Base-by-base conservation (phyloP, 2,888 invertebrate species). In the Caenorhabditis sinica region DNA sequence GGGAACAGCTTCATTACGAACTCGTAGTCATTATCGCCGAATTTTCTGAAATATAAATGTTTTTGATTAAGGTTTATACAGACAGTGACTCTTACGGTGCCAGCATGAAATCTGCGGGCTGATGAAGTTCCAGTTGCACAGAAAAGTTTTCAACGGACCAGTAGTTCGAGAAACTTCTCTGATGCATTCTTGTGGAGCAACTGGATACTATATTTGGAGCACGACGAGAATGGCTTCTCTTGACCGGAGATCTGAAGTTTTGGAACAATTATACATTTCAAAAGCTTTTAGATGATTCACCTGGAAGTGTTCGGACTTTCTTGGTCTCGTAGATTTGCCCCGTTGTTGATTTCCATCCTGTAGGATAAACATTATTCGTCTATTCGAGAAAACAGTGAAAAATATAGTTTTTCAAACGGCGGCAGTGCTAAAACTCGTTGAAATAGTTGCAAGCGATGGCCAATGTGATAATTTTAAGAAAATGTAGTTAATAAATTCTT, bases 1-100 rank as follows among this genome's bases (percentile, higher is more conserved):
- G 90, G 90, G 73, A 89, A 90, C 13, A 90, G 79, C 53, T 88
- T 87, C 73, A 90, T 73, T 23, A 63, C 74, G 61, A 90, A 90
- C 53, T 85, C 83, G 60, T 89, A 88, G 2, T 82, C 71, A 4
- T 53, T 66, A 61, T 88, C 80, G 30, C 90, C 90, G 53, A 90
- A 90, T 13, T 66, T 69, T 6, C 87, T 87, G 76, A 25, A 82
- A 60, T 23, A 23, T 36, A 58, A 58, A 40, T 15, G 4, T 6
- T 0, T 63, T 0, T 33, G 23, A 0, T 23, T n/a, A 8, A 43
- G 20, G 23, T 23, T 20, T 30, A 28, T n/a, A n/a, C n/a, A n/a
- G n/a, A 23, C 45, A 25, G 3, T 36, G 17, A 49, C 11, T 43
- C 81, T 80, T 40, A 89, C 88, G 82, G 82, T 2, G 86, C 83